phyloP scores from a whole-genome alignment of 2,113 vertebrate species.

The Falco punctatus region DNA sequence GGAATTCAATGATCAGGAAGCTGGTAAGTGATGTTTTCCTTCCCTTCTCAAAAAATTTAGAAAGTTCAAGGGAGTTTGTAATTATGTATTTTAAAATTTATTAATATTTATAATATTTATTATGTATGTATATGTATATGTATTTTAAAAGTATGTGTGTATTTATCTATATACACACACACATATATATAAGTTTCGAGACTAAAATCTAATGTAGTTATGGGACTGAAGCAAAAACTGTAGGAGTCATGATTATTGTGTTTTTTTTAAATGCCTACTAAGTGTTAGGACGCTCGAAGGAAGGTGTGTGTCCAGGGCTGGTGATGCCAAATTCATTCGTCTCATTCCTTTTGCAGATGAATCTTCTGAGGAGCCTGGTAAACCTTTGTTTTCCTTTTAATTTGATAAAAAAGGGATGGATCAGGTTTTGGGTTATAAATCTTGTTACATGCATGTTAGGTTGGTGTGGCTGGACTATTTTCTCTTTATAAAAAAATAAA shows the following conservation, averaged over 20 bases:
- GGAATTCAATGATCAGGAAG: background rate
- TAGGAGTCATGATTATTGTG: no score
- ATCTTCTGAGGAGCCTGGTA: background rate
- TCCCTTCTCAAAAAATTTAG: background rate
- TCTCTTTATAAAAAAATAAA: background rate
- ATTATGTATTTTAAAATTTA: background rate
- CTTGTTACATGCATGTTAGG: fast-evolving
- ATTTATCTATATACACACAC: background rate
- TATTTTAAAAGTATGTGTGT: background rate
- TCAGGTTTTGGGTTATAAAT: fast-evolving
- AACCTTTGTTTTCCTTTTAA: background rate
- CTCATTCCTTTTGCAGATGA: background rate
- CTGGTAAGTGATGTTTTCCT: background rate
- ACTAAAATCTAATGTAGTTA: background rate
- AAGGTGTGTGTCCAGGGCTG: fast-evolving
- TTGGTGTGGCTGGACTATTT: background rate
- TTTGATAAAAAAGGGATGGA: background rate
- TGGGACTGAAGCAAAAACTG: background rate
- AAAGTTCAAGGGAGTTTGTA: background rate
- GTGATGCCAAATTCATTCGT: no score
- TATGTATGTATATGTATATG: no score
- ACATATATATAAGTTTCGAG: no score
- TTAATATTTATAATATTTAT: no score
- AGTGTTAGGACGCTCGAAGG: fast-evolving
- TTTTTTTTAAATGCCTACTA: no score